Evolutionary conservation across 2,888 invertebrate species (phyloP), one percentile per base, ranked within the genome.

Genomic region (Cheilosia urbana): DNA sequence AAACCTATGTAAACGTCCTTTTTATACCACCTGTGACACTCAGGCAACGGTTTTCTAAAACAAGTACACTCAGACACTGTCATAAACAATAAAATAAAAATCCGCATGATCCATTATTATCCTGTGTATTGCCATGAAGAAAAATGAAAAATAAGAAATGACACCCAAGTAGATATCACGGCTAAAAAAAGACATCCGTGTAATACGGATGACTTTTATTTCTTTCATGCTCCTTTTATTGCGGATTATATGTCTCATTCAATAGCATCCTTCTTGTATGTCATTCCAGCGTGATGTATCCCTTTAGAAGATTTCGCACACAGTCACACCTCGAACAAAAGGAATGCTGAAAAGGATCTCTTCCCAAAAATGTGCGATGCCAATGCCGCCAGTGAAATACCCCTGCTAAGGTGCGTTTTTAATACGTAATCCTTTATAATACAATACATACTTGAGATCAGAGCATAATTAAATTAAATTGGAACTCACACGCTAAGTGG

Each of bases 101-200:
- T 76, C 60, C 60, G n/a, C 66, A 76, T 76, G 58, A 76, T 76
- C 76, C 76, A 53, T 76, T 76, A 68, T 76, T 76, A 76, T 76
- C 76, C 42, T 60, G 51, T 68, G 42, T 60, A 76, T 76, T 60
- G 76, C 30, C 62, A 53, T 68, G 30, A 51, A 58, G 24, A 45
- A 57, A 37, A 45, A 47, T 17, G 24, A 45, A 57, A 37, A 45
- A 47, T 17, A 47, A 47, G 13, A 45, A 19, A 11, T 57, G 65
- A 47, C 45, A 17, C 53, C 42, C 53, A 55, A 34, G 72, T 30
- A 53, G 19, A 65, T 65, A 47, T 37, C 17, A n/a, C 57, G 6
- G 57, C 47, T 40, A 57, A 60, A 58, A 71, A 51, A 62, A 45
- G 19, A 76, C 76, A 30, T 51, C 58, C 5, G 42, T 68, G 42